These are phyloP conservation scores for Pseudobourletiella spinata DNA, from an alignment of 1,140 invertebrate species.

Conservation along the genomic window DNA sequence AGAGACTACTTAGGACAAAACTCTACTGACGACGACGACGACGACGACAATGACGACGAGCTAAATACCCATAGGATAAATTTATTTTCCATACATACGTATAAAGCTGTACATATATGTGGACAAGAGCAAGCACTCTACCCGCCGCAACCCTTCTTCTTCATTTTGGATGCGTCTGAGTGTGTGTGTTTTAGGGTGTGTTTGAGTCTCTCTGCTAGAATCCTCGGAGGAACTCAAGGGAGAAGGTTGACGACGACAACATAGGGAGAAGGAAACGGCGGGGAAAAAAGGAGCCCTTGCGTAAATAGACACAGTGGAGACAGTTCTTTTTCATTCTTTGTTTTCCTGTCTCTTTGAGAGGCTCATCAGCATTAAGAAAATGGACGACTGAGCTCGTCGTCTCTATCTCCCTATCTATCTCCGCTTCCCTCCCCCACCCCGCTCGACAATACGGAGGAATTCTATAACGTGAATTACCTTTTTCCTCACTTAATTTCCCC, in stretches of 20 bases:
- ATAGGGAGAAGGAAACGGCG: not conserved
- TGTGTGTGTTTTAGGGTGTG: no score
- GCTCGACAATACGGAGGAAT: not conserved
- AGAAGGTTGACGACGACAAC: not conserved
- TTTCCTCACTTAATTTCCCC: not conserved
- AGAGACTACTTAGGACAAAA: no score
- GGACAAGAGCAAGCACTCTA: no score
- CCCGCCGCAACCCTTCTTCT: no score
- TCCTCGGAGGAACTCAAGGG: no score
- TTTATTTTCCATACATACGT: no score
- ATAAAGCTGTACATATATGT: no score
- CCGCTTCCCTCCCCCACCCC: not conserved
- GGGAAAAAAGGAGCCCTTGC: not conserved
- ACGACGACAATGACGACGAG: no score
- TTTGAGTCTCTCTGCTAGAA: no score
- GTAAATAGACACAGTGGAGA: not conserved
- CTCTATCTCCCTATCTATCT: not conserved
- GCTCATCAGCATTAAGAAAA: constrained; percentile 12
- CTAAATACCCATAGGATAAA: no score
- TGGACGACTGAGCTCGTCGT: not conserved
- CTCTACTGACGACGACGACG: no score
- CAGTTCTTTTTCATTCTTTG: constrained; percentile 4
- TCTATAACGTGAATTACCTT: not conserved
- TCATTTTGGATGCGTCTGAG: no score
- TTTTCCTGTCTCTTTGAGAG: constrained; percentile 9